Conservation (phyloP, 2,888 invertebrate species). For the Napeogenes sylphis region DNA sequence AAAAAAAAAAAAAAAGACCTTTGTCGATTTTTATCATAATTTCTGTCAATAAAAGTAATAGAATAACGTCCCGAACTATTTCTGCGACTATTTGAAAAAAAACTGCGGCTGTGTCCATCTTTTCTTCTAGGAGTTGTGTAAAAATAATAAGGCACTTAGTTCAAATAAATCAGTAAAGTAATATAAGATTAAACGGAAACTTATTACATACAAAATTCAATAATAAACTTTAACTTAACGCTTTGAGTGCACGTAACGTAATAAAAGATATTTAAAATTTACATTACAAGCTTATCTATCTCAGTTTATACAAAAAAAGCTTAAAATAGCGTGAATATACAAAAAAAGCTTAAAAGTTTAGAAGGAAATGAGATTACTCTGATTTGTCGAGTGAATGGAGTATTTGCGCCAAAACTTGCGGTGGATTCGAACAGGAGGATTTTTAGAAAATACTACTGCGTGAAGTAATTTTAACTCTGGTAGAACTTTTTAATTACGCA, state of each 20-base stretch:
- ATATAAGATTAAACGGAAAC: too few species aligned
- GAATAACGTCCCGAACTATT: constrained; percentile 85
- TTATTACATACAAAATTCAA: too few species aligned
- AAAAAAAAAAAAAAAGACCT: too few species aligned
- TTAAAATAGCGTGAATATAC: too few species aligned
- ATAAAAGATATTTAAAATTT: too few species aligned
- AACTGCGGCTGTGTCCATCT: constrained; percentile 85
- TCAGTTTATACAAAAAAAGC: too few species aligned
- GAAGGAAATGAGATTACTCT: constrained; percentile 86
- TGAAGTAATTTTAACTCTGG: constrained; percentile 63
- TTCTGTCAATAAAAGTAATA: constrained; percentile 62
- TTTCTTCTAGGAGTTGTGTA: constrained; percentile 82
- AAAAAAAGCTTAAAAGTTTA: constrained; percentile 79
- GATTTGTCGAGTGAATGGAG: constrained; percentile 82
- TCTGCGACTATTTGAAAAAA: constrained; percentile 83
- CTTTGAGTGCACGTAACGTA: too few species aligned
- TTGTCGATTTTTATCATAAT: constrained; percentile 54
- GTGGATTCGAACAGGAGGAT: constrained; percentile 84
- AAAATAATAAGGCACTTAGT: constrained; percentile 75
- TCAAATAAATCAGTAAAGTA: constrained; percentile 77
- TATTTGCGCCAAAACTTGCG: constrained; percentile 84
- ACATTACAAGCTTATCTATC: too few species aligned
- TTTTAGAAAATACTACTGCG: constrained; percentile 80
- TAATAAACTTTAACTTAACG: too few species aligned
- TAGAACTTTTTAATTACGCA: constrained; percentile 81